These are phyloP conservation scores for Peromyscus nudipes DNA, from an alignment of 2,797 vertebrate genomes.

Conservation along the genomic window DNA sequence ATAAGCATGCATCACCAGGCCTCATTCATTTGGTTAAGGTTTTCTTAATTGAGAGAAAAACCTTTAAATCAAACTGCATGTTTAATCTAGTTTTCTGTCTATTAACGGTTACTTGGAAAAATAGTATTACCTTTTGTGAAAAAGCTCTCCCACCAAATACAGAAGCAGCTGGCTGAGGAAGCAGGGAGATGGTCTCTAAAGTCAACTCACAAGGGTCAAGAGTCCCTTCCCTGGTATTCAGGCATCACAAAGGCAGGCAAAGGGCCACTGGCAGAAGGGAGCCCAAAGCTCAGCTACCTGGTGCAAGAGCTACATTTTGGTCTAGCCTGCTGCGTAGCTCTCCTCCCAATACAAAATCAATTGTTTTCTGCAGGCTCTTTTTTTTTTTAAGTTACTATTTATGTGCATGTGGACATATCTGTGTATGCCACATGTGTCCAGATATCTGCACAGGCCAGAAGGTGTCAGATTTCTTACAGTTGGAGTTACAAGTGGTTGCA, in stretches of 20 bases:
- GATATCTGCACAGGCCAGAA: neutral
- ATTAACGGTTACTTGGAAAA: neutral
- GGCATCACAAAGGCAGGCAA: neutral
- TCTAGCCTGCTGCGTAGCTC: neutral
- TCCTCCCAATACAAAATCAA: neutral
- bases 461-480: neutral
- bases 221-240: neutral
- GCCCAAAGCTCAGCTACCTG: too few relatives aligned
- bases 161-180: neutral
- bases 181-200: neutral
- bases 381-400: neutral
- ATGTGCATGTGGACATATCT: neutral
- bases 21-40: neutral
- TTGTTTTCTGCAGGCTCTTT: neutral
- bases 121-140: neutral
- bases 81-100: neutral
- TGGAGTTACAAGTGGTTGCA: neutral
- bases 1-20: neutral
- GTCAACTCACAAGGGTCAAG: neutral
- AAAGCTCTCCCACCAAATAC: neutral
- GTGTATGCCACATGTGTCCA: neutral
- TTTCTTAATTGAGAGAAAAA: neutral
- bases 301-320: neutral
- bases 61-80: neutral
- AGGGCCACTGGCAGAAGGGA: neutral